Percentiles rank a stretch among this genome's conserved stretches.
These are phyloP conservation scores for Holotrichia oblita DNA, from an alignment of 1,140 invertebrate genomes.

Conservation along the genomic window DNA sequence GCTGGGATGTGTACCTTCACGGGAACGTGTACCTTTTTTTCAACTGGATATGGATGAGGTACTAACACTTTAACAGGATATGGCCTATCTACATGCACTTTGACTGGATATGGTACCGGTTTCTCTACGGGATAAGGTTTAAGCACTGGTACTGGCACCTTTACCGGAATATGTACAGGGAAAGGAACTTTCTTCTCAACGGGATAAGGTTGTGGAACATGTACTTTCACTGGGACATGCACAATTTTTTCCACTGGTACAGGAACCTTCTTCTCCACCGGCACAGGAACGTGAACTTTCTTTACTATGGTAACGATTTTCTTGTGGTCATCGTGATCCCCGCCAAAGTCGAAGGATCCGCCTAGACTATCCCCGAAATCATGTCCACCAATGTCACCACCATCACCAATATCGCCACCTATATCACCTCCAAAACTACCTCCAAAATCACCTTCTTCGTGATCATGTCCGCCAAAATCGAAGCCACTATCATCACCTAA, in stretches of 20 bases:
- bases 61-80: conserved; percentile 73
- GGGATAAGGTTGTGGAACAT: conserved; percentile 70
- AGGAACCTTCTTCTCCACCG: conserved; percentile 58
- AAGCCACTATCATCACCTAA: conserved; percentile 69
- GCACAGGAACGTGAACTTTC: conserved; percentile 65
- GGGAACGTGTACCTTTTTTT: conserved; percentile 71
- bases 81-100: conserved; percentile 74
- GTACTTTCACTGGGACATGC: conserved; percentile 69
- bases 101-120: conserved; percentile 74
- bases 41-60: conserved; percentile 74
- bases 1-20: conserved; percentile 70
- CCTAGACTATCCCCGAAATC: conserved; percentile 43
- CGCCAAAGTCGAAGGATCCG: conserved; percentile 38
- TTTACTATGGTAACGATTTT: conserved; percentile 82
- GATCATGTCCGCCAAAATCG: conserved; percentile 62
- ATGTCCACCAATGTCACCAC: conserved; percentile 56
- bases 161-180: conserved; percentile 72
- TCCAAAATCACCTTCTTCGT: conserved; percentile 50
- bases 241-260: conserved; percentile 68
- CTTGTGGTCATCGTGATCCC: conserved; percentile 63
- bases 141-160: conserved; percentile 70
- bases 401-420: conserved; percentile 44
- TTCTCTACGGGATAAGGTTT: conserved; percentile 79
- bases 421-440: conserved; percentile 62
- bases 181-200: conserved; percentile 75